phyloP scores from a whole-genome alignment of 2,888 invertebrate species.

The Nomada fabriciana region DNA sequence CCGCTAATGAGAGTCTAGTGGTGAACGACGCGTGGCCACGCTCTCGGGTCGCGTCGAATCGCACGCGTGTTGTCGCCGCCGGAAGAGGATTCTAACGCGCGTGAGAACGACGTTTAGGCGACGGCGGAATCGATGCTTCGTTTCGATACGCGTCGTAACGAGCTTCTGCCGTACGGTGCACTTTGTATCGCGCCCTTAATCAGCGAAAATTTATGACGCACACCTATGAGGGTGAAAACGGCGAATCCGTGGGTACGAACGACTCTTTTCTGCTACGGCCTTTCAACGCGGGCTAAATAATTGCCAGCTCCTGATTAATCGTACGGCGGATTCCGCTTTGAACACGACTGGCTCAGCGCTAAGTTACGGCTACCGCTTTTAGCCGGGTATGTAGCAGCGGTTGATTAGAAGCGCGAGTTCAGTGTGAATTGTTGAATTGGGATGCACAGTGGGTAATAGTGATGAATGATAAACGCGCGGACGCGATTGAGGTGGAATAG shows the following conservation, averaged over 20 bases:
- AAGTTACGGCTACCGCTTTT: constrained; percentile 6
- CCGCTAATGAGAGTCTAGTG: constrained; percentile 82
- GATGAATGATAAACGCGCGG: neutral
- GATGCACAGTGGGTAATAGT: neutral
- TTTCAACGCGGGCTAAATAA: constrained; percentile 30
- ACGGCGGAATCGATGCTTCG: constrained; percentile 13
- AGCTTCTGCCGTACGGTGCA: neutral
- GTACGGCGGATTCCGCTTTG: constrained; percentile 13
- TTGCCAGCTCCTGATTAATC: constrained; percentile 27
- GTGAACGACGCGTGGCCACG: constrained; percentile 59
- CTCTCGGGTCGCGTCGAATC: constrained; percentile 63
- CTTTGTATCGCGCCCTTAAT: constrained; percentile 50
- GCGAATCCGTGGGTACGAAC: constrained; percentile 14
- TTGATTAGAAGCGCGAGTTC: constrained; percentile 23
- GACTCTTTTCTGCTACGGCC: neutral
- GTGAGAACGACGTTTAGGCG: constrained; percentile 61
- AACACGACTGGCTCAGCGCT: neutral
- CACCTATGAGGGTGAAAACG: constrained; percentile 13
- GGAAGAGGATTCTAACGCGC: constrained; percentile 24
- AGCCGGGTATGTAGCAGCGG: constrained; percentile 10
- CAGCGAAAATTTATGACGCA: constrained; percentile 47
- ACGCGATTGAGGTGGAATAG: neutral
- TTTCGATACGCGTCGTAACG: constrained; percentile 47
- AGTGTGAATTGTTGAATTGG: neutral
- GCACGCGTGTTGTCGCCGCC: constrained; percentile 37